Base-by-base conservation (phyloP, 2,797 vertebrate genomes). In the Heliangelus exortis region DNA sequence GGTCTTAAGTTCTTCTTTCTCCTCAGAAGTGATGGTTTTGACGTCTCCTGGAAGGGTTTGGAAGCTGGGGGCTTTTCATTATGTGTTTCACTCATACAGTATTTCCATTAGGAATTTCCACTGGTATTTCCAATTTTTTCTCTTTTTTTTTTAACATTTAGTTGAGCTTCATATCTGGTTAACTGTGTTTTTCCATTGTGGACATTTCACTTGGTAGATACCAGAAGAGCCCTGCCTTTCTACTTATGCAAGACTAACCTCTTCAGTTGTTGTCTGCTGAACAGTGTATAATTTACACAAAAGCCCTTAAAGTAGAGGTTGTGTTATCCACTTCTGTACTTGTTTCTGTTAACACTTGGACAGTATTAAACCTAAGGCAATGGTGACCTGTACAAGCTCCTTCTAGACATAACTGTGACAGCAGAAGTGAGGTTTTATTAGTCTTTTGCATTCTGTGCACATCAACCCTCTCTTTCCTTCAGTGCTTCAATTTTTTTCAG, bases 151-250 rank as follows among this genome's bases (percentile, higher is more conserved):
- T 50, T 22, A 1, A 4, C 29, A 21, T 53, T 36, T 28, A 12
- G 3, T 8, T 53, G 50, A 33, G 8, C 21, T 78, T 34, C 1
- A 1, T 59, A 2, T 45, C 1, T 1, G 57, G 7, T 28, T 74
- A 43, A 47, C 26, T 34, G 0, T 41, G 9, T 13, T 78, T 63
- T 78, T 77, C 33, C 15, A 19, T 66, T 28, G 9, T 5, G 22
- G 45, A 57, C 28, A 12, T 73, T 61, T 55, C n/a, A 21, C 9
- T 72, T 53, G 45, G 34, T 51, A 65, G 34, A 2, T 57, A 7
- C 3, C 1, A 4, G 48, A 48, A 78, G 28, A 53, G 13, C 15
- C 28, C 10, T 54, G 28, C 13, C 15, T 53, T 76, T 79, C 9
- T 71, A 1, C 53, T 79, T 41, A 33, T 7, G 12, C 14, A 31